Percentiles rank a stretch among this genome's conserved stretches.
These are phyloP conservation scores for Pardosa pseudoannulata DNA, from an alignment of 2,888 invertebrate species.

Conservation along the genomic window DNA sequence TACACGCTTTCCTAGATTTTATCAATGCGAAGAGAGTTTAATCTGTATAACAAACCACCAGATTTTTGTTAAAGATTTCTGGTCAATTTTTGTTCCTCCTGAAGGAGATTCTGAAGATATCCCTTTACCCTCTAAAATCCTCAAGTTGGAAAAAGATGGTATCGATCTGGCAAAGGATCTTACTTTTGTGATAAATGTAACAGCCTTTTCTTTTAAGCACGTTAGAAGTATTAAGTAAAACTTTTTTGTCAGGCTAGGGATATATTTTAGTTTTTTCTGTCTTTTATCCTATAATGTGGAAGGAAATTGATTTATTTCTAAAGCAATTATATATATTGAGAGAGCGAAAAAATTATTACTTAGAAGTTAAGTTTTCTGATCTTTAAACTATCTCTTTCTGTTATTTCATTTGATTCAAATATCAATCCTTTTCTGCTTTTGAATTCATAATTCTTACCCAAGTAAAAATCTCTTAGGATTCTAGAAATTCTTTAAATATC, in stretches of 20 bases:
- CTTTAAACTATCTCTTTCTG: no score
- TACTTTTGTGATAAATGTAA: constrained; percentile 56
- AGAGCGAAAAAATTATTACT: no score
- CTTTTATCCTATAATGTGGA: constrained; percentile 56
- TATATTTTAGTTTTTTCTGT: constrained; percentile 30
- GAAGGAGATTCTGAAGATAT: not conserved
- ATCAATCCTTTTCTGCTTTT: no score
- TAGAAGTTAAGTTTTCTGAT: no score
- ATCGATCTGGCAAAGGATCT: constrained; percentile 59
- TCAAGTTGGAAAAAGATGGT: not conserved
- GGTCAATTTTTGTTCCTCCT: not conserved
- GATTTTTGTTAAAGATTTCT: no score
- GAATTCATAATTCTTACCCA: no score
- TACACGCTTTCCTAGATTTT: no score
- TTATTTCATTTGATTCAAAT: no score
- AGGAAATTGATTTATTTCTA: constrained; percentile 68
- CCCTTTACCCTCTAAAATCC: not conserved
- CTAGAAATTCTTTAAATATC: no score
- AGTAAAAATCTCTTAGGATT: no score
- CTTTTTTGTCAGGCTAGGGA: constrained; percentile 47
- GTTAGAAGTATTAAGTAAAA: constrained; percentile 65
- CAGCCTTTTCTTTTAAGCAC: constrained; percentile 34
- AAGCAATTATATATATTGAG: no score
- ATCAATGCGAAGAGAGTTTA: not conserved
- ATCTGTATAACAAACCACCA: not conserved